phyloP scores from a whole-genome alignment of 2,113 vertebrate species.

The Excalfactoria chinensis region DNA sequence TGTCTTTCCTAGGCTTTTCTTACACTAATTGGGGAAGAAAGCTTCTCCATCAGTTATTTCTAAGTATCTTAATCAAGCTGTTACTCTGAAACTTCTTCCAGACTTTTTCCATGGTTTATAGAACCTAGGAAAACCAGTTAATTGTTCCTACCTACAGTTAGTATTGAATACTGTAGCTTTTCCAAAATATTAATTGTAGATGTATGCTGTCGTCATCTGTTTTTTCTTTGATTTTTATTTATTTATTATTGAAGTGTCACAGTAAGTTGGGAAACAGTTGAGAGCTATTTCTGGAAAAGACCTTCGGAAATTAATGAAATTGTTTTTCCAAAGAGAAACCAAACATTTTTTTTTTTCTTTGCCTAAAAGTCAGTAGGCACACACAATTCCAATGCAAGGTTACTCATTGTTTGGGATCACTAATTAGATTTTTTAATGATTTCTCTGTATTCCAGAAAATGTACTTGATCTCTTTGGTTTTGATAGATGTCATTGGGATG shows the following conservation, averaged over 20 bases:
- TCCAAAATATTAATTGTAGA: background rate
- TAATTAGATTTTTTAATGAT: background rate
- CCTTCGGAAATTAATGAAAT: background rate
- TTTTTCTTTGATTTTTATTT: background rate
- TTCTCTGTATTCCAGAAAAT: background rate
- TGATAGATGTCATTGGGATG: background rate
- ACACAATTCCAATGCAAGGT: background rate
- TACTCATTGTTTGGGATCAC: background rate
- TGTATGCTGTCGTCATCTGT: background rate
- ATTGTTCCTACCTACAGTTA: background rate
- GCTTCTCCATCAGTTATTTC: background rate
- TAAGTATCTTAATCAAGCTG: background rate
- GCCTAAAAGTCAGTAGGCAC: background rate
- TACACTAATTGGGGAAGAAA: background rate
- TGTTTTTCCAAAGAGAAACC: background rate
- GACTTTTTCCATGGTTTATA: background rate
- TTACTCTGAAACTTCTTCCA: background rate
- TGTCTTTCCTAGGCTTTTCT: background rate
- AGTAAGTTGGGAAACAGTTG: background rate
- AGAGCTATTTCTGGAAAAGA: background rate
- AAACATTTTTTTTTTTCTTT: background rate
- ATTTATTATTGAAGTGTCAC: background rate
- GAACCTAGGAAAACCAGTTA: background rate
- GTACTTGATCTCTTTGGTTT: background rate
- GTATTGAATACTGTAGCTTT: background rate